Conservation (phyloP, 2,113 vertebrate species). For the Machaerirhynchus nigripectus region DNA sequence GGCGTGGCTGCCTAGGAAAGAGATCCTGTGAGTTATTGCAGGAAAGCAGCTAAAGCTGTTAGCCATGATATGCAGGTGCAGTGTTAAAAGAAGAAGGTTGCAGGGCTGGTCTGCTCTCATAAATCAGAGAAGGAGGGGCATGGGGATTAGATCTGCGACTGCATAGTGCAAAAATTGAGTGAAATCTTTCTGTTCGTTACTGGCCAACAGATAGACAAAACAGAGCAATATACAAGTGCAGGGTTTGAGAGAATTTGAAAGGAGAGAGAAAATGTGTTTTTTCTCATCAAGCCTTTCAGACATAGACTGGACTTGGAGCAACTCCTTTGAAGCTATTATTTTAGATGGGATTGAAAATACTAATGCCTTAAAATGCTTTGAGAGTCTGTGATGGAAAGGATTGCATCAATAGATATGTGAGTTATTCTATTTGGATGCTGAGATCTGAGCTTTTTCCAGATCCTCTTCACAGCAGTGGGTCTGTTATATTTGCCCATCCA, state of each 20-base stretch:
- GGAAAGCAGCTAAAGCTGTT: slow-evolving; percentile 6
- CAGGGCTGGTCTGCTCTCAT: not conserved
- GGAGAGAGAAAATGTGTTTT: not conserved
- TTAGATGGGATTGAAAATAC: not conserved
- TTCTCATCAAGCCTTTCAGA: not conserved
- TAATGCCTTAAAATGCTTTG: not conserved
- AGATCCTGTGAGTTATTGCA: slow-evolving; percentile 8
- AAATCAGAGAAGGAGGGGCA: not conserved
- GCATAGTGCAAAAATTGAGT: not conserved
- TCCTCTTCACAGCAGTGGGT: not conserved
- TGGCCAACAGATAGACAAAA: not conserved
- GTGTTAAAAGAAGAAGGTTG: not conserved
- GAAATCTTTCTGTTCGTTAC: not conserved
- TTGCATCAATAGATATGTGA: not conserved
- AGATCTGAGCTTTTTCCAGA: not conserved
- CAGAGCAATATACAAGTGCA: not conserved
- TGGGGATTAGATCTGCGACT: not conserved
- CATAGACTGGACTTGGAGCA: not conserved
- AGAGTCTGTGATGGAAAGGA: not conserved
- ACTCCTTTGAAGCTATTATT: not conserved
- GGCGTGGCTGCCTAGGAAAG: not conserved
- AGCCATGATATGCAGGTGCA: slow-evolving; percentile 1
- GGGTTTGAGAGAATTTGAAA: not conserved
- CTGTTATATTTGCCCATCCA: not conserved
- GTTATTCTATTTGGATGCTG: not conserved